Evolutionary conservation across 2,888 invertebrate species (phyloP).

Genomic region (Corythucha ciliata): DNA sequence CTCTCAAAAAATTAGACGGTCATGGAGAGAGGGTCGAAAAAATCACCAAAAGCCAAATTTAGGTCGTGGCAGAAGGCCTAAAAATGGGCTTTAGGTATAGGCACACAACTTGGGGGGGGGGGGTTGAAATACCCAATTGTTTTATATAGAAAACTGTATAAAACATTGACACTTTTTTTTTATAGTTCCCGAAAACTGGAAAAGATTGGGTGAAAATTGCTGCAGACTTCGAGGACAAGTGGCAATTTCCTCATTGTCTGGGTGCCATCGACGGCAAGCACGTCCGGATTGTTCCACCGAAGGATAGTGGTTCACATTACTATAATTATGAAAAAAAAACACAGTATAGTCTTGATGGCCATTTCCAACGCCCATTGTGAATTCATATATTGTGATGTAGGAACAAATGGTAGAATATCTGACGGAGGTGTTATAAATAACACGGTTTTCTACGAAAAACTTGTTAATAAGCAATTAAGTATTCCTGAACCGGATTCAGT

Average conservation of each 20-base stretch:
- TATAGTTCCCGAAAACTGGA: background rate
- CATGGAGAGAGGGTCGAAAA: no score
- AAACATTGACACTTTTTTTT: background rate
- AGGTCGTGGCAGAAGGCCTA: no score
- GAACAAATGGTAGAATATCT: background rate
- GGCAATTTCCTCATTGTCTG: background rate
- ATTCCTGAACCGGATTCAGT: no score
- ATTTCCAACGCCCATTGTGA: background rate
- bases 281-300: constrained; percentile 2
- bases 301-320: background rate
- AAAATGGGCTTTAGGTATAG: no score
- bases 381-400: constrained; percentile 4
- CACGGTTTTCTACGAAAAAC: background rate
- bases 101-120: no score
- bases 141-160: background rate
- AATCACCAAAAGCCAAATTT: no score
- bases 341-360: constrained; percentile 3
- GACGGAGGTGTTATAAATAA: constrained; percentile 10
- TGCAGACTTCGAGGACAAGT: background rate
- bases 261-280: constrained; percentile 1
- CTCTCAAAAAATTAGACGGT: no score
- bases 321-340: background rate
- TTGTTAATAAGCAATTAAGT: constrained; percentile 2
- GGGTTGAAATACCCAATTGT: no score
- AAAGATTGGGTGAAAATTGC: constrained; percentile 3